Percentiles rank a stretch among this genome's conserved stretches.
Evolutionary conservation across 2,888 invertebrate species (phyloP).

Genomic region (Mythimna albipuncta): DNA sequence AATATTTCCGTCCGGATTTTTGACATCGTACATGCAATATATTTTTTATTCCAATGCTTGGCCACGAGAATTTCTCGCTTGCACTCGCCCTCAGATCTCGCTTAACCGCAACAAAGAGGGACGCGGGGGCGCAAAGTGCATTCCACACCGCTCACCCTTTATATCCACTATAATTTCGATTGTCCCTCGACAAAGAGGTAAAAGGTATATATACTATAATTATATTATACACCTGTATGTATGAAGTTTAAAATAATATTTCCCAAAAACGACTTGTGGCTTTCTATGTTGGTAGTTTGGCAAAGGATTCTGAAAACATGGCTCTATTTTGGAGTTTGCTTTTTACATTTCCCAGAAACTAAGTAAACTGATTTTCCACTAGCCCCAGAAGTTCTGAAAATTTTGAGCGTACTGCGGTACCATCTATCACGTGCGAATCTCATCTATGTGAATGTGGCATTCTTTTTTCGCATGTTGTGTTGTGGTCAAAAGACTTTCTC

Average conservation of each 20-base stretch:
- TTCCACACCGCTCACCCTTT: conserved; percentile 48
- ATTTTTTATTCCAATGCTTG: conserved; percentile 33
- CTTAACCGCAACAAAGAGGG: conserved; percentile 45
- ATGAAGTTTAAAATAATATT: background rate
- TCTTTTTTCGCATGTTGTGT: conserved; percentile 44
- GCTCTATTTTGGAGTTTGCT: background rate
- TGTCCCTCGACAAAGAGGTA: conserved; percentile 26
- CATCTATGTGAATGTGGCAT: conserved; percentile 16
- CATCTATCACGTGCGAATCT: conserved; percentile 29
- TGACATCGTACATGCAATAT: conserved; percentile 14
- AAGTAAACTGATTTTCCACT: background rate
- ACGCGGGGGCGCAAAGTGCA: conserved; percentile 42
- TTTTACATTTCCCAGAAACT: conserved; percentile 1
- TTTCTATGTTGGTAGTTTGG: background rate
- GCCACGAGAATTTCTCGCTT: conserved; percentile 31
- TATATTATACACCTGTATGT: no score
- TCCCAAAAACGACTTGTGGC: background rate
- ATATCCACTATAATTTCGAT: conserved; percentile 52
- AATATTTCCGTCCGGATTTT: conserved; percentile 17
- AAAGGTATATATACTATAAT: background rate
- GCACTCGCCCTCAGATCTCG: conserved; percentile 42
- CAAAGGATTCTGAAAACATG: conserved; percentile 1
- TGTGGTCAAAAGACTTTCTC: conserved; percentile 60
- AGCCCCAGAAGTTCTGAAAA: conserved; percentile 22
- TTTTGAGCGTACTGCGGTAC: conserved; percentile 42